These are phyloP conservation scores for Tetrax tetrax DNA, from an alignment of 2,113 vertebrate species.

Conservation along the genomic window DNA sequence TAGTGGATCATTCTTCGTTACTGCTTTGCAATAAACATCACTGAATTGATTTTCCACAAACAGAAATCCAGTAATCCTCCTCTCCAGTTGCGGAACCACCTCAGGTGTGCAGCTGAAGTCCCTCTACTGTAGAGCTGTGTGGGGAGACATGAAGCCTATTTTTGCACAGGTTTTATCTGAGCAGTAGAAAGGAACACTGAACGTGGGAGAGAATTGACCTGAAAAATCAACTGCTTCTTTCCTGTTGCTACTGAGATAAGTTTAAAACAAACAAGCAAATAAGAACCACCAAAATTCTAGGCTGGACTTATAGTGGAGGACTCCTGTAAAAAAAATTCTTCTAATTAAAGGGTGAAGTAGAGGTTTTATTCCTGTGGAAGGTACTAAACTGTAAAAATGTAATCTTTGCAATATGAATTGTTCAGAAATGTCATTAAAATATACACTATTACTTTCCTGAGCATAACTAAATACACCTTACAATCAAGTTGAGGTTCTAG, in stretches of 20 bases:
- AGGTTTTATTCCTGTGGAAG: background rate
- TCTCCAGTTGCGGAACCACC: background rate
- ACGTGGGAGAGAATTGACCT: background rate
- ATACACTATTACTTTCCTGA: background rate
- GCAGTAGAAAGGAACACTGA: background rate
- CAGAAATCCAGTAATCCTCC: background rate
- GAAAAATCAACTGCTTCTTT: background rate
- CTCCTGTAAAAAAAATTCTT: background rate
- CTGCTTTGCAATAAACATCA: background rate
- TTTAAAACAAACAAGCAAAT: background rate
- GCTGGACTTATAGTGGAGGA: background rate
- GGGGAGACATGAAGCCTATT: background rate
- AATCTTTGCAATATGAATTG: background rate
- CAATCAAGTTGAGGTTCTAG: background rate
- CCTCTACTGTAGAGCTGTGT: background rate
- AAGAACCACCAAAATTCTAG: background rate
- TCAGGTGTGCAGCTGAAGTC: background rate
- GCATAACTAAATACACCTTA: background rate
- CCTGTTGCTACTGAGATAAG: background rate
- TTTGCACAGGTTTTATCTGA: background rate
- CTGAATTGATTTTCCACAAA: background rate
- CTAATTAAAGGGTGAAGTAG: background rate
- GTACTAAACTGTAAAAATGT: background rate
- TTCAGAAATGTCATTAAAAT: background rate
- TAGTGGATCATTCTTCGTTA: background rate